Evolutionary conservation across 2,888 invertebrate genomes (phyloP).

Genomic region (Nasonovia ribisnigri): DNA sequence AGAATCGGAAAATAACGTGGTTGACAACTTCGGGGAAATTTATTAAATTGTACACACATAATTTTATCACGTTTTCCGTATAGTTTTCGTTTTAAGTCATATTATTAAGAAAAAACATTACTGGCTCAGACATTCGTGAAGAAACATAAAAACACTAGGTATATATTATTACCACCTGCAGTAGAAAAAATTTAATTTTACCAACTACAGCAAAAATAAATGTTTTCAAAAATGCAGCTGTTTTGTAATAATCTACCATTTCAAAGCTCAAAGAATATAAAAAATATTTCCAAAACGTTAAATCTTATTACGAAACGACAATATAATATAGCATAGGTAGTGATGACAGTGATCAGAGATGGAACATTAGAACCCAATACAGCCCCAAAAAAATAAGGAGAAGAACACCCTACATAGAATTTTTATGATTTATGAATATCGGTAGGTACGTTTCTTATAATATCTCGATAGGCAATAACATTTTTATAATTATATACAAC

Average conservation of each 20-base stretch:
- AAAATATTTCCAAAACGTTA: too few species aligned
- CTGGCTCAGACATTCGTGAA: neutral
- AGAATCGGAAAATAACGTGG: conserved; percentile 32
- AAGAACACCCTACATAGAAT: neutral
- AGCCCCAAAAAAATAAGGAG: neutral
- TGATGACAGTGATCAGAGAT: neutral
- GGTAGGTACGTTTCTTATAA: neutral
- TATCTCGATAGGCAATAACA: neutral
- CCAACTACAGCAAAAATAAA: too few species aligned
- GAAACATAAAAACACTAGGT: neutral
- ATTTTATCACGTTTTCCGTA: neutral
- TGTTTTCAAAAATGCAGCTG: too few species aligned
- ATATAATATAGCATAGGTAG: neutral
- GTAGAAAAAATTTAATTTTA: neutral
- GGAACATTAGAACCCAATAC: neutral
- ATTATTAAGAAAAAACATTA: neutral
- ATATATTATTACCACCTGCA: neutral
- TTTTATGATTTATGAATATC: neutral
- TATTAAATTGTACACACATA: conserved; percentile 27
- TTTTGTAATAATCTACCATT: too few species aligned
- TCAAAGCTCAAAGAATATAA: too few species aligned
- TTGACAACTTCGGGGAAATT: conserved; percentile 33
- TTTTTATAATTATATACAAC: neutral
- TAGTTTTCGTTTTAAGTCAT: neutral
- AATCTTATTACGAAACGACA: neutral